Percentiles rank a stretch among this genome's conserved stretches.
Conservation (phyloP, 1,140 invertebrate species). For the Periplaneta americana region DNA sequence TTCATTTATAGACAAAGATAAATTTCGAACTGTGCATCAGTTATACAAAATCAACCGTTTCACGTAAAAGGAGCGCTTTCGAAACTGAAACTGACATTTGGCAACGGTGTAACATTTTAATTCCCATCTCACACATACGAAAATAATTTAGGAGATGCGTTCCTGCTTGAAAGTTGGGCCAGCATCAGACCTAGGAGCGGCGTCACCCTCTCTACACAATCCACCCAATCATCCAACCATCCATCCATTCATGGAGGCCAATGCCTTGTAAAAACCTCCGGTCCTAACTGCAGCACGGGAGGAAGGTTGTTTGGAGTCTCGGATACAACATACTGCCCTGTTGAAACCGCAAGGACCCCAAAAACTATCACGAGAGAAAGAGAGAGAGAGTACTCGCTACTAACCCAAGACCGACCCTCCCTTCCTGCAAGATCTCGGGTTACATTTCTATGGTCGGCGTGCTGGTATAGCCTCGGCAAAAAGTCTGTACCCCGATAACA, state of each 20-base stretch:
- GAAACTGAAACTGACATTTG: not conserved
- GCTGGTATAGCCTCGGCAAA: not conserved
- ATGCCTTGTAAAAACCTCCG: not conserved
- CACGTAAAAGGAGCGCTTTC: no score
- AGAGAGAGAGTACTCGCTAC: not conserved
- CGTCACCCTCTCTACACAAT: not conserved
- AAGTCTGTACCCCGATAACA: not conserved
- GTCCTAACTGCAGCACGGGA: not conserved
- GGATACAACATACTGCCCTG: not conserved
- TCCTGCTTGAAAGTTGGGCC: not conserved
- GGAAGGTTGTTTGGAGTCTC: not conserved
- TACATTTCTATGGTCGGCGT: not conserved
- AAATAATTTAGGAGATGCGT: not conserved
- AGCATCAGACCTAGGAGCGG: no score
- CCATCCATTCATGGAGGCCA: not conserved
- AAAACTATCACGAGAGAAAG: not conserved
- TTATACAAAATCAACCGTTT: not conserved
- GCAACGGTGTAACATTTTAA: not conserved
- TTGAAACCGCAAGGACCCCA: not conserved
- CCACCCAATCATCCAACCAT: not conserved
- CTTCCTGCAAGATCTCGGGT: not conserved
- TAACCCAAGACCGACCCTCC: not conserved
- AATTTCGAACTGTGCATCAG: no score
- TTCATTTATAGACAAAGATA: no score
- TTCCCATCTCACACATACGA: not conserved